Conservation (phyloP, 53 echinoderm and acorn worm genomes). For the Apostichopus leukothele region DNA sequence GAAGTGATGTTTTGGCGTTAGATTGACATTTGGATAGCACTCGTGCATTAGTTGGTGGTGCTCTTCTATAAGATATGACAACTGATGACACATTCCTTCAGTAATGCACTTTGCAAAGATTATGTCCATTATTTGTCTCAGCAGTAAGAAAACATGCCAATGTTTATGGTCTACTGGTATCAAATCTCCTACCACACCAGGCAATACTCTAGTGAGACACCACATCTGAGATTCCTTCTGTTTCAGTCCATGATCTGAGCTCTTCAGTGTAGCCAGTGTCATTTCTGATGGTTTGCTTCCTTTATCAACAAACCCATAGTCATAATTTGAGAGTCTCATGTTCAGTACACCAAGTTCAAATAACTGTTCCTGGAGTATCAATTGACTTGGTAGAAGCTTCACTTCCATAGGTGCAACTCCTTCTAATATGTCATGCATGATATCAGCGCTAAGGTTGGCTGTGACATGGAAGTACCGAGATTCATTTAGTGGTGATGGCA, state of each 20-base stretch:
- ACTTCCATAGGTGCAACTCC: slow-evolving; percentile 45
- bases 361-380: slow-evolving; percentile 50
- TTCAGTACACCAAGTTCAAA: slow-evolving; percentile 50
- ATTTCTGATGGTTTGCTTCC: slow-evolving; percentile 60
- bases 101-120: slow-evolving; percentile 53
- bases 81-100: slow-evolving; percentile 48
- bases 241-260: slow-evolving; percentile 45
- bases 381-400: slow-evolving; percentile 22
- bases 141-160: slow-evolving; percentile 4
- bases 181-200: slow-evolving; percentile 48
- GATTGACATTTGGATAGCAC: slow-evolving; percentile 23
- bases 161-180: slow-evolving; percentile 39
- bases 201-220: slow-evolving; percentile 49
- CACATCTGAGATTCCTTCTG: slow-evolving; percentile 63
- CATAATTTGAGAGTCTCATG: slow-evolving; percentile 29
- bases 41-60: slow-evolving; percentile 51
- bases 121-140: slow-evolving; percentile 42
- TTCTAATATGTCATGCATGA: slow-evolving; percentile 61
- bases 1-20: slow-evolving; percentile 60
- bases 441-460: slow-evolving; percentile 37
- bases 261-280: slow-evolving; percentile 28
- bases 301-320: slow-evolving; percentile 52
- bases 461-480: slow-evolving; percentile 56
- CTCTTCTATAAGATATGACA: slow-evolving; percentile 54
- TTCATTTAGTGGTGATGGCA: slow-evolving; percentile 40